Evolutionary conservation across 2,113 vertebrate genomes (phyloP).

Genomic region (Cinclus cinclus): DNA sequence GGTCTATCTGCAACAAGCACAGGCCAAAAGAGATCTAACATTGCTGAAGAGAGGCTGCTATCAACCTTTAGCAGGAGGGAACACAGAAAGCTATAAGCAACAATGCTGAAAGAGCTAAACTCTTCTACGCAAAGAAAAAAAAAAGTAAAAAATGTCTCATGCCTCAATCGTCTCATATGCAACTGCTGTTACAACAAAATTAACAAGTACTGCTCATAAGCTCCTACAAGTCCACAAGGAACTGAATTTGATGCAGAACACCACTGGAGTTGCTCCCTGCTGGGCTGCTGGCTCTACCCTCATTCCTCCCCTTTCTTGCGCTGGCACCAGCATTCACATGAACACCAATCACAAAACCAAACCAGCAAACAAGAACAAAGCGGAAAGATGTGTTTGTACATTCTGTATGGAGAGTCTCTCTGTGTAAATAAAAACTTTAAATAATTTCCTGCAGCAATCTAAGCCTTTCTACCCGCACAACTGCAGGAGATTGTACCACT

Average conservation of each 20-base stretch:
- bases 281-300: neutral
- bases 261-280: rapidly evolving
- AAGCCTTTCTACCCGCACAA: neutral
- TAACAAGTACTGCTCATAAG: neutral
- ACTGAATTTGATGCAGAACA: neutral
- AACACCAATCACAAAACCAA: neutral
- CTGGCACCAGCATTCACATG: neutral
- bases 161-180: neutral
- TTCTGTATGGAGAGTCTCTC: neutral
- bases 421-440: neutral
- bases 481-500: no score
- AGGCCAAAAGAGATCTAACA: neutral
- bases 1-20: neutral
- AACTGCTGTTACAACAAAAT: neutral
- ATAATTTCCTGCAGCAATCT: neutral
- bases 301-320: neutral
- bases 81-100: neutral
- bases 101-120: neutral
- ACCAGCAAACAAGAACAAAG: neutral
- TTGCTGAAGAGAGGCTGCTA: neutral
- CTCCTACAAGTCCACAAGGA: rapidly evolving
- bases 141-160: neutral
- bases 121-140: neutral
- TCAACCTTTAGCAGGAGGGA: neutral
- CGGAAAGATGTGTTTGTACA: neutral